Evolutionary conservation across 2,113 vertebrate species (phyloP).

Genomic region (Carlito syrichta): DNA sequence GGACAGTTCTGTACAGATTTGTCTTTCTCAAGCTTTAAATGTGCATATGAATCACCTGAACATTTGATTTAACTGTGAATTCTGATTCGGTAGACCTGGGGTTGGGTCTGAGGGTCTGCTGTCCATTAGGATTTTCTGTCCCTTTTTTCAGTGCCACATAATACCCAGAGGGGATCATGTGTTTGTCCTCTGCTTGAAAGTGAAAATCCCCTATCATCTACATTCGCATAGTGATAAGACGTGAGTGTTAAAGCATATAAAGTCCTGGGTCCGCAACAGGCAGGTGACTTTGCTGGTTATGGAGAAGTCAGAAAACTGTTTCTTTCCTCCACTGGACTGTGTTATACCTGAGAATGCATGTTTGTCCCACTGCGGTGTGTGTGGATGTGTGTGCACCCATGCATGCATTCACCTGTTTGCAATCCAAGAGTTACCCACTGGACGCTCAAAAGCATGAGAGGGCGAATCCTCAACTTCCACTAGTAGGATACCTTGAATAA

Average conservation of each 20-base stretch:
- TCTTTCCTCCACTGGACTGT: background rate
- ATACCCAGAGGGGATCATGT: background rate
- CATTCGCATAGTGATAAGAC: background rate
- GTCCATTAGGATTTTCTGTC: background rate
- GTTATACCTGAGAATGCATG: background rate
- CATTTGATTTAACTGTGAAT: background rate
- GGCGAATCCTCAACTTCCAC: background rate
- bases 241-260: background rate
- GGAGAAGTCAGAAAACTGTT: background rate
- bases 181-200: background rate
- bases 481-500: background rate
- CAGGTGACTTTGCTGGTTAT: background rate
- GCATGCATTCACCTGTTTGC: background rate
- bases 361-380: background rate
- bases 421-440: background rate
- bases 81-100: background rate
- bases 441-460: background rate
- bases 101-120: background rate
- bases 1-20: background rate
- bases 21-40: background rate
- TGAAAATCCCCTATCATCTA: background rate
- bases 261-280: background rate
- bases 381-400: rapidly evolving
- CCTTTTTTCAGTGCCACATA: background rate
- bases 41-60: background rate